Percentiles rank a stretch among this genome's conserved stretches.
These are phyloP conservation scores for Acipenser ruthenus DNA, from an alignment of 2,797 vertebrate species.

Conservation along the genomic window DNA sequence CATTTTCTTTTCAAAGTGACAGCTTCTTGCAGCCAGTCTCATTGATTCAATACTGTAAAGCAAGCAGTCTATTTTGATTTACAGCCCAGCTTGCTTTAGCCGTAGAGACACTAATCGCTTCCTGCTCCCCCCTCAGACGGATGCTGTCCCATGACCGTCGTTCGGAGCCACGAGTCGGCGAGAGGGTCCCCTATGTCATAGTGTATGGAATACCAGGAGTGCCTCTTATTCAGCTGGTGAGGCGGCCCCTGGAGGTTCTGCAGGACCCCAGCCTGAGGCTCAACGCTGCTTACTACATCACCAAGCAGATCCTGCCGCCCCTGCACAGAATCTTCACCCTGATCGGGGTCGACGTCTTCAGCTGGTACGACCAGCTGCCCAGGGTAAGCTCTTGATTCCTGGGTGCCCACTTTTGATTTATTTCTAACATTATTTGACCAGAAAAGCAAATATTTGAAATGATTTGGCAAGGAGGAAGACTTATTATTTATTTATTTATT, in stretches of 20 bases:
- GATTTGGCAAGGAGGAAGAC: too few species aligned
- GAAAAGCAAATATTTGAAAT: too few species aligned
- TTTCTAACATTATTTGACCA: too few species aligned
- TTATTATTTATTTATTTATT: too few species aligned
- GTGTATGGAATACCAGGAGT: conserved; percentile 81
- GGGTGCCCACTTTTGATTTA: too few species aligned
- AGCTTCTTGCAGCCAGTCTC: too few species aligned
- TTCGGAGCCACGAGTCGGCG: conserved; percentile 83
- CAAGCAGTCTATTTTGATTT: too few species aligned
- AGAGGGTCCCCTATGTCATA: conserved; percentile 89
- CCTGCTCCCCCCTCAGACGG: conserved; percentile 50
- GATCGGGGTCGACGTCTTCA: conserved; percentile 88
- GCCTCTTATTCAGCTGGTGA: conserved; percentile 91
- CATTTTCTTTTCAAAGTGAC: too few species aligned
- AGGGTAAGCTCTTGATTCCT: conserved; percentile 58
- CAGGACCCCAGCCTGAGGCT: conserved; percentile 78
- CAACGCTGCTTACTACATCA: conserved; percentile 88
- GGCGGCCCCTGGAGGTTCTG: conserved; percentile 77
- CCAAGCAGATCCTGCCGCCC: conserved; percentile 92
- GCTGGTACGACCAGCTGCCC: conserved; percentile 92
- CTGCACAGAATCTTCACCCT: conserved; percentile 83
- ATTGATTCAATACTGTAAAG: too few species aligned
- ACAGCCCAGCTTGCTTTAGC: too few species aligned
- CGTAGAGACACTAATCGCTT: too few species aligned
- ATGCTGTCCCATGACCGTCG: conserved; percentile 85